Conservation (phyloP, 2,888 invertebrate species). For the Eristalis pertinax region DNA sequence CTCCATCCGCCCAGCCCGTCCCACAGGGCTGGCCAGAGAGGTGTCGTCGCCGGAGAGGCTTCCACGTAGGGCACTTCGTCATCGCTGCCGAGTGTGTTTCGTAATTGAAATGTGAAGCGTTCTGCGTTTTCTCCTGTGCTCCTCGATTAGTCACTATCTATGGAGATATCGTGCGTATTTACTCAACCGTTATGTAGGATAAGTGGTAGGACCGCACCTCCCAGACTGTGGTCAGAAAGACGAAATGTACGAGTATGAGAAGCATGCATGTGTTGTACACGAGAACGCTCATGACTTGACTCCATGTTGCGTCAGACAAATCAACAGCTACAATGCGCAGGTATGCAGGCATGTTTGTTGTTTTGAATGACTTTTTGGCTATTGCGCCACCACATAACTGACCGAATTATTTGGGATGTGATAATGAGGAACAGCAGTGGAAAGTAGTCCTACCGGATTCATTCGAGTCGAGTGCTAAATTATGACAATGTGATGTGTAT, state of each 20-base stretch:
- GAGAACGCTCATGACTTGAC: conserved; percentile 14
- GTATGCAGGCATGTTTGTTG: conserved; percentile 29
- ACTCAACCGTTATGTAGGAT: conserved; percentile 39
- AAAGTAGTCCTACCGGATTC: conserved; percentile 67
- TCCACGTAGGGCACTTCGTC: not conserved
- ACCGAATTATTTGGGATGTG: conserved; percentile 56
- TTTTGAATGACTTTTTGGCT: conserved; percentile 18
- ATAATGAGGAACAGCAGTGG: conserved; percentile 48
- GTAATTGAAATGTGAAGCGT: conserved; percentile 32
- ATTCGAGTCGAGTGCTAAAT: conserved; percentile 27
- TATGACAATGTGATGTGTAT: conserved; percentile 9
- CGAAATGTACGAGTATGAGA: too few species aligned
- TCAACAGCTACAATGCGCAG: conserved; percentile 21
- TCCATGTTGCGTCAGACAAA: conserved; percentile 56
- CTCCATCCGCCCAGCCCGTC: not conserved
- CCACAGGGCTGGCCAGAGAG: not conserved
- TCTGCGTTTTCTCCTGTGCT: conserved; percentile 25
- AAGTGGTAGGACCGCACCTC: conserved; percentile 44
- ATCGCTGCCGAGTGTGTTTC: conserved; percentile 33
- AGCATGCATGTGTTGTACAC: not conserved
- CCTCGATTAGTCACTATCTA: conserved; percentile 51
- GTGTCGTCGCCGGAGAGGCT: not conserved
- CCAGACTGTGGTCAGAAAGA: not conserved
- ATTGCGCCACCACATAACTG: conserved; percentile 62
- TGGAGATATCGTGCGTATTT: conserved; percentile 33